phyloP scores from a whole-genome alignment of 2,797 vertebrate species.

The Glyptemys insculpta region DNA sequence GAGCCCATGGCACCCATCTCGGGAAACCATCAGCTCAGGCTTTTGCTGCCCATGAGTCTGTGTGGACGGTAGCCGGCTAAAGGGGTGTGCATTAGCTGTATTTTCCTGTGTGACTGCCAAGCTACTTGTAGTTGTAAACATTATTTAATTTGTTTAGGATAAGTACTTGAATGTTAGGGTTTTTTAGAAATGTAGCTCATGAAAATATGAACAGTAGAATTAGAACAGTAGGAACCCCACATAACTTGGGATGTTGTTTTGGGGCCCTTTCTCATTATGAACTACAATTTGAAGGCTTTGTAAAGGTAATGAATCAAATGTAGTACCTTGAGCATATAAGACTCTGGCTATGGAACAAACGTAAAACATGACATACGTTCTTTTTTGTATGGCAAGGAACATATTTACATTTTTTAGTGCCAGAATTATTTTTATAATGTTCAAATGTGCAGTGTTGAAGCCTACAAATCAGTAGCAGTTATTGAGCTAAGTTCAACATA shows the following conservation, averaged over 20 bases:
- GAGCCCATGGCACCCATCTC: background rate
- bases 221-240: conserved; percentile 42
- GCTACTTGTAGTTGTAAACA: background rate
- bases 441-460: conserved; percentile 25
- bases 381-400: background rate
- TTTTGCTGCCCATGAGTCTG: background rate
- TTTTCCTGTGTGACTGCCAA: background rate
- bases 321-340: background rate
- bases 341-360: background rate
- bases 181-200: conserved; percentile 52
- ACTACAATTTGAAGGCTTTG: conserved; percentile 26
- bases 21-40: background rate
- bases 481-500: background rate
- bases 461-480: conserved; percentile 21
- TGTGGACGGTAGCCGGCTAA: background rate
- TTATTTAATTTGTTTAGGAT: conserved; percentile 52
- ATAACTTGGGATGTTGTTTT: background rate
- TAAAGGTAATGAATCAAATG: conserved; percentile 21
- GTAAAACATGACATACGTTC: background rate
- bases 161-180: conserved; percentile 43
- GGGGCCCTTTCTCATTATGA: conserved; percentile 7
- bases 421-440: conserved; percentile 50
- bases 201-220: conserved; percentile 57
- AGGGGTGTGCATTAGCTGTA: background rate
- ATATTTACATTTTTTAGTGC: conserved; percentile 4